phyloP scores from a whole-genome alignment of 2,113 vertebrate genomes.

The Sula dactylatra region DNA sequence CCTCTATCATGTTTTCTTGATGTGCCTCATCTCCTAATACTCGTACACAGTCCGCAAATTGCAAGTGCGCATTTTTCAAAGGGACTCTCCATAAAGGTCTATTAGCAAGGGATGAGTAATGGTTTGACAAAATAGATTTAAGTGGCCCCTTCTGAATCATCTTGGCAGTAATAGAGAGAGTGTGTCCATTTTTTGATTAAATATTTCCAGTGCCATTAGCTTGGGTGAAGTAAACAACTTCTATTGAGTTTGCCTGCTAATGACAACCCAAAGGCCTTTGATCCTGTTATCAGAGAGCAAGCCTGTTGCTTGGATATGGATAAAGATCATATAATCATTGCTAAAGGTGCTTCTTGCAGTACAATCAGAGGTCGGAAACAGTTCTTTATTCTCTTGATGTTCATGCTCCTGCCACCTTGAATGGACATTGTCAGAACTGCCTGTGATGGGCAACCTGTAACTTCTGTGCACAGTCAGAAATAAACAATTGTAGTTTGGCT shows the following conservation, averaged over 20 bases:
- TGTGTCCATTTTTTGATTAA: conserved; percentile 60
- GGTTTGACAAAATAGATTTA: conserved; percentile 31
- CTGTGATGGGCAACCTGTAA: background rate
- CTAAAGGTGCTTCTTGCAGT: background rate
- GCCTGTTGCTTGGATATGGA: background rate
- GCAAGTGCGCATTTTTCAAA: background rate
- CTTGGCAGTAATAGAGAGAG: conserved; percentile 31
- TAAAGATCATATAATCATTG: background rate
- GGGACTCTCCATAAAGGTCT: conserved; percentile 44
- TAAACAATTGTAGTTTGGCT: background rate
- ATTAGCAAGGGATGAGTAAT: conserved; percentile 53
- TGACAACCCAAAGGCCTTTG: conserved; percentile 26
- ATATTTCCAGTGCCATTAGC: conserved; percentile 54
- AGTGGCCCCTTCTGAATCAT: conserved; percentile 61
- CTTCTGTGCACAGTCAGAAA: background rate
- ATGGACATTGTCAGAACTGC: background rate
- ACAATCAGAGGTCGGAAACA: background rate
- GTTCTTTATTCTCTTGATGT: background rate
- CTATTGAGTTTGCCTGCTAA: conserved; percentile 16
- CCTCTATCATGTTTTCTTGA: background rate
- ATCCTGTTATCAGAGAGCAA: background rate
- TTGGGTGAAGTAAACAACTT: conserved; percentile 24
- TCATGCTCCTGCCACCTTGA: background rate
- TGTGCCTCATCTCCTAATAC: background rate
- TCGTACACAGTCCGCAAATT: background rate